Evolutionary conservation across 2,113 vertebrate species (phyloP).

Genomic region (Agapornis roseicollis): DNA sequence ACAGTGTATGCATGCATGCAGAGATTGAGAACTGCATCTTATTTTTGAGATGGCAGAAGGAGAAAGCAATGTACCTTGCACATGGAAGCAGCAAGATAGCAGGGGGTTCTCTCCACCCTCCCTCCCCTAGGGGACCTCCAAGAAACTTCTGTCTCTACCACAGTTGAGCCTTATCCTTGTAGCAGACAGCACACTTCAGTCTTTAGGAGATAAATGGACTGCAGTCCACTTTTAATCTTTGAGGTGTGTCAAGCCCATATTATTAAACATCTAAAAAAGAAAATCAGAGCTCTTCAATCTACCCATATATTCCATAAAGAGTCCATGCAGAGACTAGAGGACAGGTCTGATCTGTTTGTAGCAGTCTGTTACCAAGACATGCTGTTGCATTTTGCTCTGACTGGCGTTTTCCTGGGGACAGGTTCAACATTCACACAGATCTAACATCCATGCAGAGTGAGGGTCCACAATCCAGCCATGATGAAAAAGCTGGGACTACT

Average conservation of each 20-base stretch:
- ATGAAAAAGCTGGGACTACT: background rate
- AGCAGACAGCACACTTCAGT: slow-evolving; percentile 17
- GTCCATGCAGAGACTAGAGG: background rate
- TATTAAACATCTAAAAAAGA: slow-evolving; percentile 25
- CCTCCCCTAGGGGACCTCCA: background rate
- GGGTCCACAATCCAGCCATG: background rate
- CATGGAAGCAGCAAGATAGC: background rate
- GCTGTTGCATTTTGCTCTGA: background rate
- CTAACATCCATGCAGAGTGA: background rate
- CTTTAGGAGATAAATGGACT: slow-evolving; percentile 32
- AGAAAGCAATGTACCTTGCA: background rate
- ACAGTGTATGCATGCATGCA: background rate
- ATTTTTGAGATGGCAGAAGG: background rate
- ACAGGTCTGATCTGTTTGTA: background rate
- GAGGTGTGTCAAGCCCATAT: slow-evolving; percentile 32
- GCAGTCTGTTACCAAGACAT: background rate
- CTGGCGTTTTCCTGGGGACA: background rate
- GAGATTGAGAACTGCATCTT: background rate
- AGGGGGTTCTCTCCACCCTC: background rate
- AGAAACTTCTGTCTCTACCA: slow-evolving; percentile 28
- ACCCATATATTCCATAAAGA: background rate
- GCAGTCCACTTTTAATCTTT: slow-evolving; percentile 45
- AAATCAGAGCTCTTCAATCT: slow-evolving; percentile 5
- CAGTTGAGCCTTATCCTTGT: slow-evolving; percentile 36
- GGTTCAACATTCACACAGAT: background rate